Percentiles rank a stretch among this genome's conserved stretches.
Evolutionary conservation across 2,797 vertebrate species (phyloP).

Genomic region (Phaenicophaeus curvirostris): DNA sequence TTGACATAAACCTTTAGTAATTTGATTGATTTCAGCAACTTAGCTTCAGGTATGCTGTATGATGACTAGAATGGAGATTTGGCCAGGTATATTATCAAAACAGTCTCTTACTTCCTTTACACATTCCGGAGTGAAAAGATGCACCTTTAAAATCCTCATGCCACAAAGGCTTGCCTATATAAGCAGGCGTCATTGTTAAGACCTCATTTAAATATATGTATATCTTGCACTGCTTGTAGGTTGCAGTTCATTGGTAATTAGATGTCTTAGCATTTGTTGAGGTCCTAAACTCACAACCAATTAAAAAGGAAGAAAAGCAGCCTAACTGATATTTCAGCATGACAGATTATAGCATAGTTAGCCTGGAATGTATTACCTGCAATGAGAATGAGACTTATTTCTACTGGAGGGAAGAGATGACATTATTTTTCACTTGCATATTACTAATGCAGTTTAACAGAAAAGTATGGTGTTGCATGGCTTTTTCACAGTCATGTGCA

Average conservation of each 20-base stretch:
- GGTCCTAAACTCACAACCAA: not conserved
- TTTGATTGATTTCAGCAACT: not conserved
- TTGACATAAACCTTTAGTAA: not conserved
- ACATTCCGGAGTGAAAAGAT: not conserved
- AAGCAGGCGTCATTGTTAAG: not conserved
- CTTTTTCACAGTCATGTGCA: conserved; percentile 9
- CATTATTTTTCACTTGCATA: not conserved
- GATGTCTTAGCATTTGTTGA: not conserved
- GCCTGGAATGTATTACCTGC: not conserved
- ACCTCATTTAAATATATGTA: not conserved
- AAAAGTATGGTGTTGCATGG: not conserved
- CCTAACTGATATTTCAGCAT: not conserved
- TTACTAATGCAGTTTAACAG: not conserved
- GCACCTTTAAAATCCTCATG: not conserved
- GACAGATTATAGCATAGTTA: not conserved
- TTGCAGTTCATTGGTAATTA: not conserved
- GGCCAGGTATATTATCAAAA: not conserved
- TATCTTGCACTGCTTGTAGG: not conserved
- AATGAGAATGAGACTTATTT: not conserved
- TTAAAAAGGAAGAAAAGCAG: not conserved
- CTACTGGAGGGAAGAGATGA: not conserved
- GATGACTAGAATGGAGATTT: not conserved
- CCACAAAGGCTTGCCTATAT: not conserved
- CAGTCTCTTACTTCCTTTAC: not conserved
- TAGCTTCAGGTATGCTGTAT: not conserved